Conservation (phyloP, 2,113 vertebrate species). For the Mola mola region DNA sequence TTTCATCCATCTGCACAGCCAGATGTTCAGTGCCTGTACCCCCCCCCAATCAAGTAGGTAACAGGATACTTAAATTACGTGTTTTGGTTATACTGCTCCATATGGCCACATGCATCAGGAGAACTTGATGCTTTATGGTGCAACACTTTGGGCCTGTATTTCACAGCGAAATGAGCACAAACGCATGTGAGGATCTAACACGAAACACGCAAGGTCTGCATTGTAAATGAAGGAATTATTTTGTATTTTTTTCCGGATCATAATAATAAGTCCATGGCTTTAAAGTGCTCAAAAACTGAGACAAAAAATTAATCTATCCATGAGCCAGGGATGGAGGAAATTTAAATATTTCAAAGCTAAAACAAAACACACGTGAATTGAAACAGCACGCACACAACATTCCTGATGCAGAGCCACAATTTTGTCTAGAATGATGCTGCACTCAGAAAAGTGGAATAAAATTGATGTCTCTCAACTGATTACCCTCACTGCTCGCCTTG, state of each 20-base stretch:
- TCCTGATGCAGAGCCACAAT: not conserved
- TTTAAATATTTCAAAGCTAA: too few species aligned
- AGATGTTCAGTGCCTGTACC: slow-evolving; percentile 63
- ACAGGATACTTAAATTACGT: too few species aligned
- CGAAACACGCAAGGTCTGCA: too few species aligned
- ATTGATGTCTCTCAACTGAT: not conserved
- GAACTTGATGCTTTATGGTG: slow-evolving; percentile 13
- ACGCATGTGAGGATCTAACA: too few species aligned
- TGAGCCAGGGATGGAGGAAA: too few species aligned
- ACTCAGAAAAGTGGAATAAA: not conserved
- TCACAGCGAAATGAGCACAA: slow-evolving; percentile 4
- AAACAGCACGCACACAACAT: not conserved
- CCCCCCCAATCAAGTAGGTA: too few species aligned
- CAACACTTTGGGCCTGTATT: slow-evolving; percentile 6
- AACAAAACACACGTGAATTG: not conserved
- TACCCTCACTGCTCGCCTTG: not conserved
- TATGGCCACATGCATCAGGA: slow-evolving; percentile 38
- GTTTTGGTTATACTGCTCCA: slow-evolving; percentile 29
- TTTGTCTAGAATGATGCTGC: not conserved
- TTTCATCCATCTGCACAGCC: slow-evolving; percentile 65
- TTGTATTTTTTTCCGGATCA: too few species aligned
- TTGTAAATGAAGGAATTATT: too few species aligned
- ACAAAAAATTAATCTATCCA: too few species aligned
- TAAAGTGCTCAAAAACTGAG: too few species aligned
- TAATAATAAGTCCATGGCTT: too few species aligned